phyloP scores from a whole-genome alignment of 2,797 vertebrate species.

The Lagodon rhomboides region DNA sequence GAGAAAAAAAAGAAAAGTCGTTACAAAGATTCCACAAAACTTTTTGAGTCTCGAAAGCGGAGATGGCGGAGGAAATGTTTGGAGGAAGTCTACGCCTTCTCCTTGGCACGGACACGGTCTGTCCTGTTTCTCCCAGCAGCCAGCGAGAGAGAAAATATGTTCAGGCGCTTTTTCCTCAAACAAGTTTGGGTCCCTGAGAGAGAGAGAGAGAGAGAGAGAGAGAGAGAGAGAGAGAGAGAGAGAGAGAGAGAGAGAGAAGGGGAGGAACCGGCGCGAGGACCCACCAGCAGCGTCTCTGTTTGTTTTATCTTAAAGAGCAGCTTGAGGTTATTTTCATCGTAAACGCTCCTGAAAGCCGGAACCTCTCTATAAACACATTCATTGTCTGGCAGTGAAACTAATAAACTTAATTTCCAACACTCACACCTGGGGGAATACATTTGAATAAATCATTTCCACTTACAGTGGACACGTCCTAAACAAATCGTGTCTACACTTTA shows the following conservation, averaged over 20 bases:
- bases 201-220: slow-evolving; percentile 9
- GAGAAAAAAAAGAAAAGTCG: not conserved
- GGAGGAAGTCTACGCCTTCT: slow-evolving; percentile 82
- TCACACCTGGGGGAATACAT: no score
- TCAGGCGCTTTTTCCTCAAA: slow-evolving; percentile 67
- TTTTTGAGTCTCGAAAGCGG: slow-evolving; percentile 50
- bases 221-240: not conserved
- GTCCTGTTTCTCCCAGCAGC: slow-evolving; percentile 63
- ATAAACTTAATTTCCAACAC: no score
- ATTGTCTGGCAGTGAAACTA: no score
- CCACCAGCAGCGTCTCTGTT: slow-evolving; percentile 31
- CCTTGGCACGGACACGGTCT: slow-evolving; percentile 54
- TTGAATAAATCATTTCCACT: no score
- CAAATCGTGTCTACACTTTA: no score
- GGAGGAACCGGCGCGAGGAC: not conserved
- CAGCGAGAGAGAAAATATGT: slow-evolving; percentile 42
- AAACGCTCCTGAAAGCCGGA: slow-evolving; percentile 13
- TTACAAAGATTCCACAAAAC: slow-evolving; percentile 38
- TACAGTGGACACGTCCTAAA: no score
- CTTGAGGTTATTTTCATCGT: slow-evolving; percentile 31
- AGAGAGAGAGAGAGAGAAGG: not conserved
- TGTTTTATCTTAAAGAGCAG: slow-evolving; percentile 69
- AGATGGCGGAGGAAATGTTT: slow-evolving; percentile 77
- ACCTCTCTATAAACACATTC: not conserved
- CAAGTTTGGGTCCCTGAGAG: slow-evolving; percentile 56